Evolutionary conservation across 2,113 vertebrate genomes (phyloP), one percentile per base, ranked within the genome.

Genomic region (Thalassarche chlororhynchos): DNA sequence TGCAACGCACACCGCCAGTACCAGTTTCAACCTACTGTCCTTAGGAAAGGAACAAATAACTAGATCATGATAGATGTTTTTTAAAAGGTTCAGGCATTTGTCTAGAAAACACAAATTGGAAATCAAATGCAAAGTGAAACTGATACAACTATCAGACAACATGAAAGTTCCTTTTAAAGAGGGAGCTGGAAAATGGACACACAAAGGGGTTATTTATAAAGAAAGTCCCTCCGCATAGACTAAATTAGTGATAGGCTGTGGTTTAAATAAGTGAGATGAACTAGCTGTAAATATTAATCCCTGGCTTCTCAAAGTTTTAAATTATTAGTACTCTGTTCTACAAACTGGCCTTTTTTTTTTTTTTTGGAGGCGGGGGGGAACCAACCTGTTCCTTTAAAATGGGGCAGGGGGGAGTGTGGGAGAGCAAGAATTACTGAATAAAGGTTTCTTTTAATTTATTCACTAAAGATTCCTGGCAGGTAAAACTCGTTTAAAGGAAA

Each of bases 401-500:
- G 26, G 15, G 23, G 29, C 32, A 71, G 40, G 25, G 21, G 2
- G 7, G 38, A 36, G 21, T 58, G 44, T 55, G 38, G 23, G 21
- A 40, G 47, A 87, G 68, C 15, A 84, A 75, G 77, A 91, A 75
- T 95, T 75, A 87, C 36, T 47, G 47, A 94, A 94, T 82, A 87
- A 89, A 91, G 38, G 26, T 79, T 87, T 86, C 38, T 84, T 96
- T 87, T 89, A 89, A 97, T 92, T 66, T 89, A 93, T 84, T 83
- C 76, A 62, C 65, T 85, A 74, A 95, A 84, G 78, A 83, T 87
- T 95, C 58, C 96, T 91, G 95, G 78, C 78, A 93, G 89, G 92
- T 97, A 96, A 97, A 86, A 79, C 69, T 82, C 17, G 4, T 81
- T 96, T 88, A 93, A 95, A 88, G 87, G 77, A 96, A 97, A 88